A percentile compares a stretch with the other conserved stretches of the same genome.
Conservation (phyloP, 2,113 vertebrate genomes). For the Potamarius usumacintae region DNA sequence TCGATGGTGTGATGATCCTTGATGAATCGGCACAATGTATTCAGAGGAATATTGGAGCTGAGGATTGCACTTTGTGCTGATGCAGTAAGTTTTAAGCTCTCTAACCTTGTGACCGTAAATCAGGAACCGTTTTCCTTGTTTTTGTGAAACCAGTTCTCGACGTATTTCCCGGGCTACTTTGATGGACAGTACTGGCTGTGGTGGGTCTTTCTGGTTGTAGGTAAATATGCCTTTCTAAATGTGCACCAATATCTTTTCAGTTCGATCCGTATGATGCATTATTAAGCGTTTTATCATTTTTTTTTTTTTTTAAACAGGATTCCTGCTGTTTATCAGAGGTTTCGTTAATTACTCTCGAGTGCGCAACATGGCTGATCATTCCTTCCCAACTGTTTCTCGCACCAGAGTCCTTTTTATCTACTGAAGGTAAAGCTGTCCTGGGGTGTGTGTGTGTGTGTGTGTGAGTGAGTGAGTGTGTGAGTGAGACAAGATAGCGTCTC, state of each 20-base stretch:
- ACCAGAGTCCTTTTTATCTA: conserved; percentile 99
- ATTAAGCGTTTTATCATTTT: not conserved
- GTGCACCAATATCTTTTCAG: not conserved
- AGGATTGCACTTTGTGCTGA: not conserved
- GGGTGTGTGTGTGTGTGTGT: not conserved
- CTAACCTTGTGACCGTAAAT: too few relatives aligned
- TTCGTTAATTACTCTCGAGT: conserved; percentile 98
- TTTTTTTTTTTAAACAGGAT: conserved; percentile 71
- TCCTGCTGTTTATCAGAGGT: conserved; percentile 96
- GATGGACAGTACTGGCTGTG: conserved; percentile 99
- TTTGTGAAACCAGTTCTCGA: conserved; percentile 82
- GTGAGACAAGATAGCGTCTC: not conserved
- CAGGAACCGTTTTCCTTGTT: conserved; percentile 1
- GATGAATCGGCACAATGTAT: not conserved
- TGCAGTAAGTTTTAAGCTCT: not conserved
- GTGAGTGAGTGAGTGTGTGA: not conserved
- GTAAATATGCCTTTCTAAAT: conserved; percentile 74
- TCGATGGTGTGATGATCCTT: not conserved
- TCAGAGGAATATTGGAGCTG: not conserved
- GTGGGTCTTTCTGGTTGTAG: conserved; percentile 98
- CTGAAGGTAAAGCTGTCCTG: conserved; percentile 78
- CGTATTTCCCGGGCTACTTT: conserved; percentile 97
- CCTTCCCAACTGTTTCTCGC: conserved; percentile 88
- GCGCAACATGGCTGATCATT: conserved; percentile 93
- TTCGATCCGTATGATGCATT: too few relatives aligned